phyloP scores from a whole-genome alignment of 2,113 vertebrate genomes.

The Haliaeetus leucogaster region DNA sequence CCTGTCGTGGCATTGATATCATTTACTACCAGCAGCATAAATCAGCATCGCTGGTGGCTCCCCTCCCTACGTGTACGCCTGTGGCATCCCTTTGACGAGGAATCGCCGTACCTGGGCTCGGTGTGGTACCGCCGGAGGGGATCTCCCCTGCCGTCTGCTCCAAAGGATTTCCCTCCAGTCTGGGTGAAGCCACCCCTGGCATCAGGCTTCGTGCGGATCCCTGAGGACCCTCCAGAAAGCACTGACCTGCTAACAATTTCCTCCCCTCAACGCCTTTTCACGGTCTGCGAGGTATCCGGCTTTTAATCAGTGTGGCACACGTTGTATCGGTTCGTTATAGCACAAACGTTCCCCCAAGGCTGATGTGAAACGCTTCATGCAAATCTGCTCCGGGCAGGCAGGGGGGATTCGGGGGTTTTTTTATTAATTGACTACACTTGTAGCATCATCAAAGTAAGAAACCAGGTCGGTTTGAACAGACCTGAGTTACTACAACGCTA shows the following conservation, averaged over 20 bases:
- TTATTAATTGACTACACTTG: neutral
- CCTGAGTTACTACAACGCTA: neutral
- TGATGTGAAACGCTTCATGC: neutral
- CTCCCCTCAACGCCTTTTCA: neutral
- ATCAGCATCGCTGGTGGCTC: neutral
- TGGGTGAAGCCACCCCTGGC: neutral
- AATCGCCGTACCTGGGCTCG: neutral
- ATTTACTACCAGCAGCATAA: neutral
- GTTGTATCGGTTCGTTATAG: rapidly evolving
- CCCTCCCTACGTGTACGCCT: rapidly evolving
- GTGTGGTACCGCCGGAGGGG: neutral
- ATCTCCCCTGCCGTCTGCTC: neutral
- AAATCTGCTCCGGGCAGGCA: neutral
- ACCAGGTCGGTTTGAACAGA: neutral
- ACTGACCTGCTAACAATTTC: neutral
- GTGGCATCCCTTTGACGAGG: rapidly evolving
- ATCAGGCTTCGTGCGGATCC: neutral
- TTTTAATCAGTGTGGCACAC: neutral
- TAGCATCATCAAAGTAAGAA: neutral
- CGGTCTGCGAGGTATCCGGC: neutral
- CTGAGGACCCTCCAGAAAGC: neutral
- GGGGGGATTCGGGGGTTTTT: no score
- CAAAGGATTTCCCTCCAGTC: neutral
- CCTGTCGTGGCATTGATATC: neutral
- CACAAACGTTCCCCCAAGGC: neutral